A percentile compares a stretch with the other conserved stretches of the same genome.
Conservation (phyloP, 1,140 invertebrate species). For the Ceratosolen fusciceps region DNA sequence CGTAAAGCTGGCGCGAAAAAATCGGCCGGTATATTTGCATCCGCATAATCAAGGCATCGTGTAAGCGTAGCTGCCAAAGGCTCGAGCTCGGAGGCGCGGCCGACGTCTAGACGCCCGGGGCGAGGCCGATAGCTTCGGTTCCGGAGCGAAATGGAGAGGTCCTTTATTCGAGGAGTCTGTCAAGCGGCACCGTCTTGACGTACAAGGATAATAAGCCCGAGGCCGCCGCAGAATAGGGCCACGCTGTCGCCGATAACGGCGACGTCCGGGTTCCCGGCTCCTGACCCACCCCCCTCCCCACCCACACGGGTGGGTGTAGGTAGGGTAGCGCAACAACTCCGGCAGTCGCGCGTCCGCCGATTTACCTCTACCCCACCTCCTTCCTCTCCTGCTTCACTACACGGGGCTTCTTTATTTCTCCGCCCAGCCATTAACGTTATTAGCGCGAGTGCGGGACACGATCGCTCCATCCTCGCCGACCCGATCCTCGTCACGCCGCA, state of each 20-base stretch:
- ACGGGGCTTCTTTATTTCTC: neutral
- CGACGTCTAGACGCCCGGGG: neutral
- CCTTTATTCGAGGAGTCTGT: conserved; percentile 33
- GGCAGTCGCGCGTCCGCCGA: neutral
- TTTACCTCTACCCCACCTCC: neutral
- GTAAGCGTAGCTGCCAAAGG: neutral
- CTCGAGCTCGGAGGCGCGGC: neutral
- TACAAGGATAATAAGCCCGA: neutral
- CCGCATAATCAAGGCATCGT: conserved; percentile 11
- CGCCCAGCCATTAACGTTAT: neutral
- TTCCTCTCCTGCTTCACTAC: too few species aligned
- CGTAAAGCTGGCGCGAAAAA: conserved; percentile 12
- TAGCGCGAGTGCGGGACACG: neutral
- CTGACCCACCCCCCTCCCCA: neutral
- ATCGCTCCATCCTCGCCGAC: neutral
- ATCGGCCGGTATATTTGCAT: conserved; percentile 27
- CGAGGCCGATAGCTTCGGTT: neutral
- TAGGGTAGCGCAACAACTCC: neutral
- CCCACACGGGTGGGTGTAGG: neutral
- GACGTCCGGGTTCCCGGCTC: neutral
- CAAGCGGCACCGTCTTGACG: conserved; percentile 8
- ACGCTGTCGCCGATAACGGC: neutral
- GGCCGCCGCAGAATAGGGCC: neutral
- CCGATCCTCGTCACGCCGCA: neutral
- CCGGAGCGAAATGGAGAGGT: conserved; percentile 22